Conservation (phyloP, 2,888 invertebrate genomes). For the Lasius platythorax region DNA sequence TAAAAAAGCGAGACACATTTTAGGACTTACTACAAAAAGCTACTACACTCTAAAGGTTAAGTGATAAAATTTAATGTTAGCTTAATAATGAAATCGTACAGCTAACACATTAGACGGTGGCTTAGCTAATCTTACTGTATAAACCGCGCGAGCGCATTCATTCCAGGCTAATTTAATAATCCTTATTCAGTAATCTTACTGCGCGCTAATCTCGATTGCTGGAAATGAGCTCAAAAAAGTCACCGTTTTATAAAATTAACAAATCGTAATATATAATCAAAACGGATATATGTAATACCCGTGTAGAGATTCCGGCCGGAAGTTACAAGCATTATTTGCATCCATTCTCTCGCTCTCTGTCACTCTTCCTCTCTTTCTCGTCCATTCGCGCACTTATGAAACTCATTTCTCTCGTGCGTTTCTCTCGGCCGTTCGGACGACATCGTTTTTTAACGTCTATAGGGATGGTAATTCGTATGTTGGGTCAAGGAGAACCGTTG, state of each 20-base stretch:
- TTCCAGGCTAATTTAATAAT: slow-evolving; percentile 65
- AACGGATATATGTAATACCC: slow-evolving; percentile 39
- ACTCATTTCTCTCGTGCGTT: slow-evolving; percentile 38
- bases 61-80: slow-evolving; percentile 71
- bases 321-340: slow-evolving; percentile 9
- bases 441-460: slow-evolving; percentile 84
- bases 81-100: slow-evolving; percentile 72
- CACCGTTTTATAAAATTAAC: slow-evolving; percentile 69
- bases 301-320: slow-evolving; percentile 10
- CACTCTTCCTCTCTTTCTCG: not conserved
- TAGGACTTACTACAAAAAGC: slow-evolving; percentile 54
- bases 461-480: slow-evolving; percentile 87
- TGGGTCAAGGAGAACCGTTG: slow-evolving; percentile 86
- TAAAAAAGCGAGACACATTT: slow-evolving; percentile 39
- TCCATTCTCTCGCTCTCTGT: slow-evolving; percentile 15
- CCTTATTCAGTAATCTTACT: slow-evolving; percentile 66
- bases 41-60: slow-evolving; percentile 60
- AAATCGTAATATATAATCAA: slow-evolving; percentile 64
- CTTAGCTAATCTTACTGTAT: slow-evolving; percentile 77
- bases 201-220: slow-evolving; percentile 56
- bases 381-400: slow-evolving; percentile 24
- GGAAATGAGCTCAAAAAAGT: slow-evolving; percentile 58
- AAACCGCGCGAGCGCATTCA: slow-evolving; percentile 59
- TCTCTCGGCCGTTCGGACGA: slow-evolving; percentile 62
- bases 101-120: slow-evolving; percentile 65